phyloP scores from a whole-genome alignment of 1,140 invertebrate genomes.

The Artemia franciscana region DNA sequence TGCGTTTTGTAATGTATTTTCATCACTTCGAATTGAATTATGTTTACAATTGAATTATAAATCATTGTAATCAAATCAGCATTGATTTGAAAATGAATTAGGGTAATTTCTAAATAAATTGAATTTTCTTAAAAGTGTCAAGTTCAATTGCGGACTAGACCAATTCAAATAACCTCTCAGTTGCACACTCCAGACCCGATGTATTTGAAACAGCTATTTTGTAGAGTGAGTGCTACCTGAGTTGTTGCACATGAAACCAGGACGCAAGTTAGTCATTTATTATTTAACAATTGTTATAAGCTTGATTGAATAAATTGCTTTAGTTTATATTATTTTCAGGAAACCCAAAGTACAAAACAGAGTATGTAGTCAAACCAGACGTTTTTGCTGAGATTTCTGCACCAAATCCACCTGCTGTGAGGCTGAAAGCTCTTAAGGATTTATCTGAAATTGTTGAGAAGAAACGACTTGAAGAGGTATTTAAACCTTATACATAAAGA shows the following conservation, averaged over 20 bases:
- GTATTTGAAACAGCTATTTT: background rate
- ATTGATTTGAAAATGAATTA: too few species aligned
- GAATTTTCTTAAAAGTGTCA: too few species aligned
- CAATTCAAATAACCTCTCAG: background rate
- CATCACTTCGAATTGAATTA: too few species aligned
- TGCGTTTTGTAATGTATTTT: too few species aligned
- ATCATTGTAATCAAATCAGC: too few species aligned
- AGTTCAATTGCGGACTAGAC: background rate
- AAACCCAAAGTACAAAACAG: background rate
- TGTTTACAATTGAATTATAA: too few species aligned
- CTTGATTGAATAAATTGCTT: background rate
- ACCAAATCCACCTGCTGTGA: background rate
- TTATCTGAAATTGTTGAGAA: background rate
- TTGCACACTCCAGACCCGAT: background rate
- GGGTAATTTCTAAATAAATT: too few species aligned
- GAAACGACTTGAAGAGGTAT: background rate
- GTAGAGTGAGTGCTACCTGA: background rate
- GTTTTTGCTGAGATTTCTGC: background rate
- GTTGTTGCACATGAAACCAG: background rate
- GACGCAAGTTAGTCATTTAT: background rate
- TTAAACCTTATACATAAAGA: too few species aligned
- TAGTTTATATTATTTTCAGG: background rate
- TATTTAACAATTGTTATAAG: background rate
- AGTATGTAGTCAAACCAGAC: background rate
- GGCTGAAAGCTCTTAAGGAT: background rate